Conservation (phyloP, 2,888 invertebrate species). For the Zaprionus bogoriensis region DNA sequence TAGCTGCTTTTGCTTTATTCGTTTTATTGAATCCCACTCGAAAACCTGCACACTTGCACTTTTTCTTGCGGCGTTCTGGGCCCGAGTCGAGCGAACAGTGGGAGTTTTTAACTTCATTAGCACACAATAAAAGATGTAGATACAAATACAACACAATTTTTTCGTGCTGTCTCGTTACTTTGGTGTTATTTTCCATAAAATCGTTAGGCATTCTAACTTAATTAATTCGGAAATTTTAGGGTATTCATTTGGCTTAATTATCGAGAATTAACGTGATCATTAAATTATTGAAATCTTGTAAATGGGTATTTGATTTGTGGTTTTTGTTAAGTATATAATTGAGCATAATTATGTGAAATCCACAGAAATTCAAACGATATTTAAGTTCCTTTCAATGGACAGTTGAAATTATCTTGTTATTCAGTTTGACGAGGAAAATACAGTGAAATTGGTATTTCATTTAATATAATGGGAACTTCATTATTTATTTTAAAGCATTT, state of each 20-base stretch:
- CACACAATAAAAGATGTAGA: slow-evolving; percentile 64
- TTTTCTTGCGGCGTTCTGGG: slow-evolving; percentile 26
- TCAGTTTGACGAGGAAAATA: neutral
- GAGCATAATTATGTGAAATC: neutral
- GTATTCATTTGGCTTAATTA: slow-evolving; percentile 31
- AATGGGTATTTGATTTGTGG: slow-evolving; percentile 28
- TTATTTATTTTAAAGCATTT: neutral
- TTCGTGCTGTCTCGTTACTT: slow-evolving; percentile 40
- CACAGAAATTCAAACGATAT: neutral
- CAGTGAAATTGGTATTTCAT: neutral
- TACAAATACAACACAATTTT: slow-evolving; percentile 15
- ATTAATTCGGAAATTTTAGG: slow-evolving; percentile 17
- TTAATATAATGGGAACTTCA: neutral
- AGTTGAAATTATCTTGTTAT: neutral
- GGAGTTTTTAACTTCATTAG: slow-evolving; percentile 66
- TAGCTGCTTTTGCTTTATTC: neutral
- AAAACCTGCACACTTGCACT: slow-evolving; percentile 40
- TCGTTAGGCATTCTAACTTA: slow-evolving; percentile 36
- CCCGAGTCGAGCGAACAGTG: slow-evolving; percentile 36
- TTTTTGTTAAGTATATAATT: slow-evolving; percentile 2
- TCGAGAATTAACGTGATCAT: slow-evolving; percentile 41
- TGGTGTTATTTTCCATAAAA: slow-evolving; percentile 41
- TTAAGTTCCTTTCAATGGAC: neutral
- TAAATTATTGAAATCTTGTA: slow-evolving; percentile 29
- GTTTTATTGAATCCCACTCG: neutral